Evolutionary conservation across 2,797 vertebrate genomes (phyloP).

Genomic region (Halcyon smyrnensis): DNA sequence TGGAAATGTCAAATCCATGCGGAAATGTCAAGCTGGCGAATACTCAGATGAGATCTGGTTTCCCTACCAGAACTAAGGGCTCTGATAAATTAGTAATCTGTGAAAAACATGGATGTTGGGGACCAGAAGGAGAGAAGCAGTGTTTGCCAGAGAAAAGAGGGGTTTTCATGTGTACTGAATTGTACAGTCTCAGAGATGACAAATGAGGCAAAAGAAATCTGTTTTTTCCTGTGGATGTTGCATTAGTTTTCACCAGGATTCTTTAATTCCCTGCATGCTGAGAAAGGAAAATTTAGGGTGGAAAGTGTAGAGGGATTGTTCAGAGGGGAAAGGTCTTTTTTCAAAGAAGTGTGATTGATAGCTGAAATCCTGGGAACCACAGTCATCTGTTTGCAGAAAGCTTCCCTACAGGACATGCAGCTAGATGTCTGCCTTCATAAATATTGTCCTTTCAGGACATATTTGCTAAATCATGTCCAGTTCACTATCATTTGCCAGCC

Average conservation of each 20-base stretch:
- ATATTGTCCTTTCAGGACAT: conserved; percentile 40
- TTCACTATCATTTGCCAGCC: conserved; percentile 46
- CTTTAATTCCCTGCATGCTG: background rate
- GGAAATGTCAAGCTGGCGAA: background rate
- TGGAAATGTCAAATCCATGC: background rate
- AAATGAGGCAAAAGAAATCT: background rate
- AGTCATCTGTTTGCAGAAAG: background rate
- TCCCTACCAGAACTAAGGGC: background rate
- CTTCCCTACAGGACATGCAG: background rate
- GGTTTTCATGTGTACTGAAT: background rate
- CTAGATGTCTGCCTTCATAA: conserved; percentile 23
- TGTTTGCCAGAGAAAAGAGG: background rate
- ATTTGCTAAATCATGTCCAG: conserved; percentile 47
- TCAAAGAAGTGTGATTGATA: background rate
- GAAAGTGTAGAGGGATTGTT: background rate
- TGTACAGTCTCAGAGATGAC: background rate
- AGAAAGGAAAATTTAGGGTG: background rate
- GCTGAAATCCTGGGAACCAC: background rate
- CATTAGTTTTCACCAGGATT: background rate
- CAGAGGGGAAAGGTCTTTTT: background rate
- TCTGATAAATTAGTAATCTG: background rate
- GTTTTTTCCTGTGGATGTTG: background rate
- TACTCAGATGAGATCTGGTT: background rate
- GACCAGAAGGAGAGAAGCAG: background rate
- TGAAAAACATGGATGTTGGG: background rate